These are phyloP conservation scores for Drosophila antonietae DNA, from an alignment of 2,888 invertebrate species.

Conservation along the genomic window DNA sequence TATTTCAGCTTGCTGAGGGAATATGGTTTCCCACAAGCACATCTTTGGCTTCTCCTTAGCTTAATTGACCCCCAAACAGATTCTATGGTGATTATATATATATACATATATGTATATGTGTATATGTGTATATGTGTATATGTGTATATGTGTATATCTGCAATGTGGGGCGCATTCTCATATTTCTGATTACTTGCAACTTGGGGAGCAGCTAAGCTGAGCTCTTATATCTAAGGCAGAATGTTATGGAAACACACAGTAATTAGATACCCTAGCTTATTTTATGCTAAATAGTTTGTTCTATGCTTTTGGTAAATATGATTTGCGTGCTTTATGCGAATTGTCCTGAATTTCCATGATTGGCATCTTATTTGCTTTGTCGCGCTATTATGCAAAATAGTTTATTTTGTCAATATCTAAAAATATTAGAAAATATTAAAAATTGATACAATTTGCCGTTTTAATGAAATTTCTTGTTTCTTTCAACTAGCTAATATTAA, in stretches of 20 bases:
- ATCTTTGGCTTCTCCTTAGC: constrained; percentile 29
- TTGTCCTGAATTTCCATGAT: neutral
- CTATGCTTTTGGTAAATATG: neutral
- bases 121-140: neutral
- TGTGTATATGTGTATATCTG: neutral
- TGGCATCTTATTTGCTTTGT: neutral
- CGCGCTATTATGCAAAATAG: neutral
- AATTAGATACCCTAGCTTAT: constrained; percentile 32
- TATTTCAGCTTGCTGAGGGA: neutral
- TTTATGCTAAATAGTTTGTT: neutral
- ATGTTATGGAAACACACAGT: constrained; percentile 22
- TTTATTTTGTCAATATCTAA: neutral
- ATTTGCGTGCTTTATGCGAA: neutral
- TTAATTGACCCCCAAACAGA: constrained; percentile 3
- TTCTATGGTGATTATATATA: neutral
- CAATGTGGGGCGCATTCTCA: constrained; percentile 14
- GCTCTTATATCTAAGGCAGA: constrained; percentile 13
- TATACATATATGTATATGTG: neutral
- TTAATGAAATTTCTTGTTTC: too few species aligned
- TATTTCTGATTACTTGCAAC: constrained; percentile 34
- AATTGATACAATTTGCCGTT: too few species aligned
- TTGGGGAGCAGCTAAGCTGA: neutral
- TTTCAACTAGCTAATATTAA: too few species aligned
- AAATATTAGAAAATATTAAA: neutral
- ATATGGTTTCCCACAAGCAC: constrained; percentile 15